Evolutionary conservation across 2,113 vertebrate genomes (phyloP), one percentile per base, ranked within the genome.

Genomic region (Colistium nudipinnis): DNA sequence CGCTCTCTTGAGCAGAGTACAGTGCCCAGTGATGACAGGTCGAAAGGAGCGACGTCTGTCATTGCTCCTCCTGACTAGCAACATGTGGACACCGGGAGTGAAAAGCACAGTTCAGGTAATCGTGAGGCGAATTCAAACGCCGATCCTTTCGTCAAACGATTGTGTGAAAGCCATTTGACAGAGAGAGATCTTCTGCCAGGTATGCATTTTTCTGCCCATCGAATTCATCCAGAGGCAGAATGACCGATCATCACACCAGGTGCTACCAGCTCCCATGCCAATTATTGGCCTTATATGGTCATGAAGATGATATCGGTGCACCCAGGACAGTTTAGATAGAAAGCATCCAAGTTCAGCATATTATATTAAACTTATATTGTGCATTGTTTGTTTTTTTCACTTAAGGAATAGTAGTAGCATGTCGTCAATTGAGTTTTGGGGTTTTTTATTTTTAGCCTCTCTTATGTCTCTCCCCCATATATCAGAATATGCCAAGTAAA

Each of bases 11-110:
- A 74, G 45, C 70, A 56, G 45, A 71, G 41, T 27, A 36, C 65
- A 70, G 35, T 61, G 39, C 44, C 78, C 53, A 51, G 51, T 67
- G 76, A 60, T 75, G 78, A 80, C 62, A 76, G 64, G 20, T 59
- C 27, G 70, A 55, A 38, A 70, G 62, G 64, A 80, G 12, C 70
- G 62, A 87, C 67, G 78, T 57, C 73, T 62, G 19, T 65, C 54
- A 51, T 53, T 57, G 77, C 17, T 44, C 44, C 41, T 62, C 14
- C 30, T 12, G 17, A 52, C 36, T 61, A 31, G 57, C 78, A 76
- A 64, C 74, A 76, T 65, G 74, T 68, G 74, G 59, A 79, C 53
- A 51, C 41, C 9, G 47, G 1, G 22, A 78, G 36, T 75, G 28
- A 55, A 49, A 49, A 63, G 64, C 20, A 36, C 1, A 4, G 54